A percentile compares a stretch with the other conserved stretches of the same genome.
phyloP scores from a whole-genome alignment of 1,140 invertebrate genomes.

The Bombus waltoni region DNA sequence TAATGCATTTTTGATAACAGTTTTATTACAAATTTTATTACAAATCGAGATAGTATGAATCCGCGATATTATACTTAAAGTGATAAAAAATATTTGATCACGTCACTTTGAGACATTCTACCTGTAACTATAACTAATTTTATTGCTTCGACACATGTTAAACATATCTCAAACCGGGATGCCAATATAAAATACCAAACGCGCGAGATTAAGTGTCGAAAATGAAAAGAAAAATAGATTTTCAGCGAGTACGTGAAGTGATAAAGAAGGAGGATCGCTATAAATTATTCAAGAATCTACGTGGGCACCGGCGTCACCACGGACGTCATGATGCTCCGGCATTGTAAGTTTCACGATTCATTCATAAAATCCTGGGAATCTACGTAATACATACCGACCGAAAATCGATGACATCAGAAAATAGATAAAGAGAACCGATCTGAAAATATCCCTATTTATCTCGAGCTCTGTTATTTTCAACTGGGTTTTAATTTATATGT shows the following conservation, averaged over 20 bases:
- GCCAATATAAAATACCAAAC: background rate
- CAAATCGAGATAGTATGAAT: background rate
- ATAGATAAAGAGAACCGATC: conserved; percentile 36
- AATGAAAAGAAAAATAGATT: background rate
- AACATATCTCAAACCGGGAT: background rate
- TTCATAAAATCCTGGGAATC: conserved; percentile 45
- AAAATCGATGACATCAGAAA: conserved; percentile 43
- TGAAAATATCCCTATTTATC: conserved; percentile 41
- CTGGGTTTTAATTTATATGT: conserved; percentile 12
- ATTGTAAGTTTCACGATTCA: conserved; percentile 27
- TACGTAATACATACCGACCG: conserved; percentile 8
- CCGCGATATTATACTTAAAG: background rate
- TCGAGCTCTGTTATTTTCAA: conserved; percentile 8
- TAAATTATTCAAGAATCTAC: conserved; percentile 34
- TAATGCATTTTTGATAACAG: background rate
- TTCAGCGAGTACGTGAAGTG: background rate
- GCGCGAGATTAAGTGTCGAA: background rate
- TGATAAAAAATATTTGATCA: background rate
- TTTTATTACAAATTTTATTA: background rate
- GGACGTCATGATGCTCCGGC: conserved; percentile 24
- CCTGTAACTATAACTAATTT: background rate
- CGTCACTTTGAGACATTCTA: background rate
- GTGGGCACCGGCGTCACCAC: conserved; percentile 28
- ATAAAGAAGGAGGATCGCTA: background rate
- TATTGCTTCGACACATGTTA: background rate